Percentiles rank a stretch among this genome's conserved stretches.
Conservation (phyloP, 2,113 vertebrate genomes). For the Tympanuchus pallidicinctus region DNA sequence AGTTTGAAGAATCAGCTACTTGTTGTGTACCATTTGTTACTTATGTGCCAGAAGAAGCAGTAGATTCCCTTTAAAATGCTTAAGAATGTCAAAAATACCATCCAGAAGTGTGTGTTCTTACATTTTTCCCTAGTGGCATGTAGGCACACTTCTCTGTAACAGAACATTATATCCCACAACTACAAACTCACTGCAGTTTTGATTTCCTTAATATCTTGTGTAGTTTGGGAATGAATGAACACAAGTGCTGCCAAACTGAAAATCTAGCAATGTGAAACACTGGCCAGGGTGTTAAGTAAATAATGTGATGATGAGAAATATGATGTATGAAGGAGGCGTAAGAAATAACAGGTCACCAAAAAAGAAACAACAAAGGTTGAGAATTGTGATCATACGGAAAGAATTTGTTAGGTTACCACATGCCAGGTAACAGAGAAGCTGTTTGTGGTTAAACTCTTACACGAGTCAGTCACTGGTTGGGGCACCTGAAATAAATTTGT, state of each 20-base stretch:
- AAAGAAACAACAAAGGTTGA: not conserved
- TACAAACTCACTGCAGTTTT: not conserved
- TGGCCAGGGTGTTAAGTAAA: not conserved
- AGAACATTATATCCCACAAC: not conserved
- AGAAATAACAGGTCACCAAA: not conserved
- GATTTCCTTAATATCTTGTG: not conserved
- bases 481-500: not conserved
- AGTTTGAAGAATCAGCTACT: conserved; percentile 35
- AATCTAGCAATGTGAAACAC: not conserved
- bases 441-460: not conserved
- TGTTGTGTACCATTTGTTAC: not conserved
- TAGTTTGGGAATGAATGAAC: not conserved
- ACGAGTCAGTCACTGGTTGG: not conserved
- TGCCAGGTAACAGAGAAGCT: not conserved
- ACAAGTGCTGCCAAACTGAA: not conserved
- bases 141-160: not conserved
- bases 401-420: accelerated
- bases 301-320: not conserved
- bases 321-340: not conserved
- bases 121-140: not conserved
- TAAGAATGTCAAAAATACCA: not conserved
- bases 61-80: not conserved
- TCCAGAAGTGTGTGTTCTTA: not conserved
- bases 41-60: not conserved
- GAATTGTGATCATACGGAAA: not conserved